These are phyloP conservation scores for Melangyna quadrimaculata DNA, from an alignment of 2,888 invertebrate species.

Conservation along the genomic window DNA sequence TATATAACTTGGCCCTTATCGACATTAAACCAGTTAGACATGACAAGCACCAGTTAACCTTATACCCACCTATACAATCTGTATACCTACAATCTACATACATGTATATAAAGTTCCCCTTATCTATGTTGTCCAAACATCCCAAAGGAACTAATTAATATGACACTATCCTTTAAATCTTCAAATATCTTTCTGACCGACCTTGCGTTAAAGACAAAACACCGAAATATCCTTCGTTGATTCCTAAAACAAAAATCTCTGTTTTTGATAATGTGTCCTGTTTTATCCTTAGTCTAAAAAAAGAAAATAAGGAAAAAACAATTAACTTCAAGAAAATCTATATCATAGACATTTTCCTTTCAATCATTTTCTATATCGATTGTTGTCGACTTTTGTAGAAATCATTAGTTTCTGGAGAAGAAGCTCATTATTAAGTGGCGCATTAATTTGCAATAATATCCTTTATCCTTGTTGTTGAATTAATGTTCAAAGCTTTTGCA, in stretches of 20 bases:
- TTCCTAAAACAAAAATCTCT: not conserved
- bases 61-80: not conserved
- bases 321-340: not conserved
- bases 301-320: not conserved
- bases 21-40: not conserved
- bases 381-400: not conserved
- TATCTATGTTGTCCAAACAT: not conserved
- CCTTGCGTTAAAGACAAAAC: not conserved
- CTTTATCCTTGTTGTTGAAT: conserved; percentile 27
- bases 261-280: not conserved
- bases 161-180: conserved; percentile 9
- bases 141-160: conserved; percentile 30
- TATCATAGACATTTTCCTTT: not conserved
- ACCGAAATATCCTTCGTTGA: not conserved
- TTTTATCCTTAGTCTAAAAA: not conserved
- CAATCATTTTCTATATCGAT: not conserved
- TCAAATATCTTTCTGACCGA: not conserved
- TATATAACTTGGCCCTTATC: not conserved
- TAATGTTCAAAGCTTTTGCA: too few relatives aligned
- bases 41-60: not conserved
- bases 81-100: not conserved
- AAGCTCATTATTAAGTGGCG: conserved; percentile 46
- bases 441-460: conserved; percentile 62
- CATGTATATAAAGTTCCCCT: not conserved
- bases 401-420: not conserved